These are phyloP conservation scores for Dusona sp. DNA, from an alignment of 2,888 invertebrate species.

Conservation along the genomic window DNA sequence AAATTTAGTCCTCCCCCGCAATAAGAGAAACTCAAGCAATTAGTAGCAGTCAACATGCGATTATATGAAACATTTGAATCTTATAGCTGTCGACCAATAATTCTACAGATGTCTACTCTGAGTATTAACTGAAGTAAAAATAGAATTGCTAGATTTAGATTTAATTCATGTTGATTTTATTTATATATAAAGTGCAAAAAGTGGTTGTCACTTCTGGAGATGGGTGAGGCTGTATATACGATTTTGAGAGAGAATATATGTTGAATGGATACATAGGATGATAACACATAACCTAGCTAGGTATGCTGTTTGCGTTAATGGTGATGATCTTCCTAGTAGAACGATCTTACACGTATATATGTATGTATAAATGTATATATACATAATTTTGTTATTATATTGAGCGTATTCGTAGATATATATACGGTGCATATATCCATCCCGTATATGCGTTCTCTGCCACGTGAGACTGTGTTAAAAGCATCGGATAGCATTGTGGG, in stretches of 20 bases:
- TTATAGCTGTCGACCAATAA: not conserved
- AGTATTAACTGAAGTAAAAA: not conserved
- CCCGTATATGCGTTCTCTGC: conserved; percentile 28
- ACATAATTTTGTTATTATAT: conserved; percentile 9
- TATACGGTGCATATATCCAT: conserved; percentile 15
- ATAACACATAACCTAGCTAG: conserved; percentile 25
- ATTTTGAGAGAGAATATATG: not conserved
- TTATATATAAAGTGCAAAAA: conserved; percentile 44
- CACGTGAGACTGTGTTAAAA: conserved; percentile 53
- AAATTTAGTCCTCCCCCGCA: not conserved
- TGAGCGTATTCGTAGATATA: conserved; percentile 5
- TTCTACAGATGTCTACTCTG: not conserved
- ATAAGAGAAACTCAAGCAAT: conserved; percentile 12
- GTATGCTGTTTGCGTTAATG: conserved; percentile 50
- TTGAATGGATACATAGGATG: conserved; percentile 14
- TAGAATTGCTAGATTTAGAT: not conserved
- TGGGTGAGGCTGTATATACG: conserved; percentile 47
- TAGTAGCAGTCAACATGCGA: not conserved
- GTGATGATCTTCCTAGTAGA: conserved; percentile 57
- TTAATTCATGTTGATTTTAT: not conserved
- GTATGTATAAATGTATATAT: conserved; percentile 2
- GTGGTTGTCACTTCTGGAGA: conserved; percentile 62
- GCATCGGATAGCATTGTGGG: conserved; percentile 73
- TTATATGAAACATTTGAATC: conserved; percentile 1
- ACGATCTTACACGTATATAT: conserved; percentile 27